Percentiles rank a stretch among this genome's conserved stretches.
Evolutionary conservation across 2,888 invertebrate genomes (phyloP).

Genomic region (Steinernema hermaphroditum): DNA sequence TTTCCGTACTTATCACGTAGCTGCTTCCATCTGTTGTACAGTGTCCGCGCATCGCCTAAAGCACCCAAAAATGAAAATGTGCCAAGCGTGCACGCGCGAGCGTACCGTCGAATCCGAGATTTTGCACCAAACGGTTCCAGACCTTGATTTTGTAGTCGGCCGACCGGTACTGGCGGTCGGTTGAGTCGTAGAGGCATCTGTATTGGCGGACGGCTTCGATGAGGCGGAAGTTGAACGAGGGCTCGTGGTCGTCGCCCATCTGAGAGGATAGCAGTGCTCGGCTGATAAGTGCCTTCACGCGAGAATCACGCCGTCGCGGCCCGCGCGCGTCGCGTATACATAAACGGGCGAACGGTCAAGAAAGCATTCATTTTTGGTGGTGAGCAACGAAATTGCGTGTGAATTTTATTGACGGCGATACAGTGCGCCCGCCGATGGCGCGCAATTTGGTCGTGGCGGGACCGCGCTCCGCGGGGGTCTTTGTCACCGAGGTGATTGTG

Average conservation of each 20-base stretch:
- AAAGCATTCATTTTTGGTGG: no score
- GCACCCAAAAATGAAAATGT: constrained; percentile 42
- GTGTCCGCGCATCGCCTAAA: constrained; percentile 54
- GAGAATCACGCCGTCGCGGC: neutral
- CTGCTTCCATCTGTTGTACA: constrained; percentile 60
- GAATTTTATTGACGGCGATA: no score
- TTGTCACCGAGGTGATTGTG: no score
- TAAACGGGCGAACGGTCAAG: neutral
- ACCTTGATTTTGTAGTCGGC: constrained; percentile 57
- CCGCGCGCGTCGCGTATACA: neutral
- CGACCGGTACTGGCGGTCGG: constrained; percentile 57
- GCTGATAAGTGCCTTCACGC: no score
- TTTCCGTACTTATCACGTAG: constrained; percentile 62
- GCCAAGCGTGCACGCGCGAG: no score
- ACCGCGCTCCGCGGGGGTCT: no score
- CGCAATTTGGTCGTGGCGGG: no score
- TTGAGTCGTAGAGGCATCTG: constrained; percentile 57
- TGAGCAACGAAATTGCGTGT: no score
- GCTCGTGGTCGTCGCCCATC: constrained; percentile 27
- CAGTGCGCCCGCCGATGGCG: no score
- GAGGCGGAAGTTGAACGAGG: constrained; percentile 55
- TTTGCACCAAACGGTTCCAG: constrained; percentile 45
- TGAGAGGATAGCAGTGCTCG: no score
- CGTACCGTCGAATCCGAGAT: constrained; percentile 53
- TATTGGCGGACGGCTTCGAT: constrained; percentile 59